These are phyloP conservation scores for Sebastiscus albofasciatus DNA, from an alignment of 2,797 vertebrate species.

Conservation along the genomic window DNA sequence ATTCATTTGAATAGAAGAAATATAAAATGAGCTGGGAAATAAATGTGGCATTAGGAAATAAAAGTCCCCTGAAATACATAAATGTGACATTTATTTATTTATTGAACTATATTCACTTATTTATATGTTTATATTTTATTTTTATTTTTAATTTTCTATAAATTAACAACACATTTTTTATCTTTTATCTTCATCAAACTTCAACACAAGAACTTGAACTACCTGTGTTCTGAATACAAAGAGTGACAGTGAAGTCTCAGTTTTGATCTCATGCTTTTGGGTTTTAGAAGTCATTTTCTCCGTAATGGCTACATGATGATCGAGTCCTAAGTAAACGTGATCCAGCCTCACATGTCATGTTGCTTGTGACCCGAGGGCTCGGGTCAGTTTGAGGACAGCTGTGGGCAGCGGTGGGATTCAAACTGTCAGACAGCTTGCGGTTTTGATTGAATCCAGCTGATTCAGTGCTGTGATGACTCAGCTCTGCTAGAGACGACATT, in stretches of 20 bases:
- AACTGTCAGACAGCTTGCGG: neutral
- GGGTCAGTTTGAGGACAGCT: constrained; percentile 39
- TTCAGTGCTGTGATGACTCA: neutral
- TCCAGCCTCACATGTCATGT: constrained; percentile 48
- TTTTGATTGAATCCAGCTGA: constrained; percentile 16
- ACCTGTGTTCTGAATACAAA: neutral
- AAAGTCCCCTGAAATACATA: no score
- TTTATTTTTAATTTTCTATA: no score
- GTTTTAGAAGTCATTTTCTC: neutral
- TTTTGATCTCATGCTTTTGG: neutral
- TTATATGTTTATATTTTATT: no score
- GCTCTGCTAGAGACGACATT: neutral
- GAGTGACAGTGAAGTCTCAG: accelerated
- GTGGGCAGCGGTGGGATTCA: constrained; percentile 16
- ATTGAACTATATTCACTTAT: no score
- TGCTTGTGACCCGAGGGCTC: constrained; percentile 31
- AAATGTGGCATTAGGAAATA: no score
- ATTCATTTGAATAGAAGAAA: no score
- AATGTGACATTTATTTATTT: no score
- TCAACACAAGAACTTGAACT: neutral
- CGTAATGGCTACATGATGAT: constrained; percentile 11
- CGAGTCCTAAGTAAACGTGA: constrained; percentile 37
- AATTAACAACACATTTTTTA: neutral
- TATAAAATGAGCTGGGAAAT: no score
- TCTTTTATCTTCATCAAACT: neutral